Conservation (phyloP, 2,113 vertebrate species). For the Daboia siamensis region DNA sequence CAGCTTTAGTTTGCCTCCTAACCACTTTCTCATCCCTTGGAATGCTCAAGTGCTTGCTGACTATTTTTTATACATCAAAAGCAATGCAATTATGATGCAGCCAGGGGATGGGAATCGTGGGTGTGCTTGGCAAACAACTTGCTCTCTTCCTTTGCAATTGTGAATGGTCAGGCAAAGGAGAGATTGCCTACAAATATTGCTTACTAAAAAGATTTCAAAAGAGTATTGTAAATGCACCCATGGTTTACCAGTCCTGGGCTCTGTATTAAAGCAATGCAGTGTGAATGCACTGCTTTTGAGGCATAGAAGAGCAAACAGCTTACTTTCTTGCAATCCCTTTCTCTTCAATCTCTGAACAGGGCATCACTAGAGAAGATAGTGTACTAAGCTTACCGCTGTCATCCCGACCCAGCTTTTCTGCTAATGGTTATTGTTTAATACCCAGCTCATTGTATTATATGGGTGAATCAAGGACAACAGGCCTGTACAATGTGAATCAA, state of each 20-base stretch:
- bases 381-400: neutral
- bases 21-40: neutral
- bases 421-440: neutral
- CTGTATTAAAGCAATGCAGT: neutral
- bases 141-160: neutral
- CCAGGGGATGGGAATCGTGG: neutral
- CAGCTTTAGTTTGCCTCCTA: neutral
- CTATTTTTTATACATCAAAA: neutral
- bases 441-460: neutral
- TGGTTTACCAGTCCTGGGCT: neutral
- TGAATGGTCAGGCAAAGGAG: neutral
- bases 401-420: neutral
- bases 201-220: neutral
- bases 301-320: neutral
- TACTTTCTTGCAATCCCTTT: neutral
- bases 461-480: neutral
- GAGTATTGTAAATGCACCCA: neutral
- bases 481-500: neutral
- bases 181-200: neutral
- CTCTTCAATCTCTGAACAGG: neutral
- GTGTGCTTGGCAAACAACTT: neutral
- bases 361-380: neutral
- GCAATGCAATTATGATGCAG: neutral
- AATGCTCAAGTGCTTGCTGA: neutral
- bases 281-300: neutral